A percentile compares a stretch with the other conserved stretches of the same genome.
These are phyloP conservation scores for Lindbergichthys nudifrons DNA, from an alignment of 2,797 vertebrate genomes.

Conservation along the genomic window DNA sequence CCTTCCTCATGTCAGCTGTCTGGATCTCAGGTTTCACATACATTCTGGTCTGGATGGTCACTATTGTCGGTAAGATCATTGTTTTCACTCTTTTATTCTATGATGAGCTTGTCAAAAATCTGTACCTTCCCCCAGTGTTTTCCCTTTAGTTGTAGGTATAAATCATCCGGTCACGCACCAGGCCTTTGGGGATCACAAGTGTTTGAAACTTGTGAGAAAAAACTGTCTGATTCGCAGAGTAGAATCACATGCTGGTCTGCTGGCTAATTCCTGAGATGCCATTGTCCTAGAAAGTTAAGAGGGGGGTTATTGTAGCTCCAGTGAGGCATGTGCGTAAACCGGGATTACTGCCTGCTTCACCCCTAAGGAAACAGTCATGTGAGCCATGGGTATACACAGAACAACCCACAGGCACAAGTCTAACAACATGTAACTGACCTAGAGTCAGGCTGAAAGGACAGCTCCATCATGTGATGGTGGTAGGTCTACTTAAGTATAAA, in stretches of 20 bases:
- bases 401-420: slow-evolving; percentile 28
- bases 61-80: slow-evolving; percentile 88
- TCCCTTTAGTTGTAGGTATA: slow-evolving; percentile 15
- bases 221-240: slow-evolving; percentile 57
- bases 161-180: not conserved
- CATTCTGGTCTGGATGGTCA: slow-evolving; percentile 97
- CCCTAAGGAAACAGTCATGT: slow-evolving; percentile 72
- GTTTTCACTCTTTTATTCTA: not conserved
- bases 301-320: slow-evolving; percentile 62
- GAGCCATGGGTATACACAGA: slow-evolving; percentile 43
- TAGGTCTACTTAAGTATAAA: slow-evolving; percentile 74
- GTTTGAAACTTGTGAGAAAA: slow-evolving; percentile 69
- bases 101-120: not conserved
- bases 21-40: slow-evolving; percentile 98
- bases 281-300: slow-evolving; percentile 66
- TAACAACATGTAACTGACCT: slow-evolving; percentile 32
- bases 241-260: slow-evolving; percentile 84
- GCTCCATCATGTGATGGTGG: slow-evolving; percentile 71
- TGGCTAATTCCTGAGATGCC: slow-evolving; percentile 83
- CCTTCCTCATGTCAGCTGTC: slow-evolving; percentile 95
- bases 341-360: slow-evolving; percentile 62
- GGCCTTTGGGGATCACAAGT: slow-evolving; percentile 58
- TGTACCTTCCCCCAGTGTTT: not conserved
- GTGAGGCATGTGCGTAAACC: slow-evolving; percentile 43
- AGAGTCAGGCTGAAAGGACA: slow-evolving; percentile 30